Base-by-base conservation (phyloP, 2,888 invertebrate genomes). In the Drosophila maculinotata region DNA sequence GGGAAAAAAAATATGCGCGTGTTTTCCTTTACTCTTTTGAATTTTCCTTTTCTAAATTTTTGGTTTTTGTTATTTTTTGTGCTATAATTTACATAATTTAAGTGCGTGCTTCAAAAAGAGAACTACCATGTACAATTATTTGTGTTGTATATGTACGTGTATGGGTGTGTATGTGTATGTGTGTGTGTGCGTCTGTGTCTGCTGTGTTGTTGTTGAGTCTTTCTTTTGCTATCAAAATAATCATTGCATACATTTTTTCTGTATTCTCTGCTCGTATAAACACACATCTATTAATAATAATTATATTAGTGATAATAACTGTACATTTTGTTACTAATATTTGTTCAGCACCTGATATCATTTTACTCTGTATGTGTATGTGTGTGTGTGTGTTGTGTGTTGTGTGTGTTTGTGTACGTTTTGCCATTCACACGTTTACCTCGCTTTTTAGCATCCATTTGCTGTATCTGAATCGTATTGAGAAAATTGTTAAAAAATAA, bases 391-490 rank as follows among this genome's bases (percentile, higher is more conserved):
- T 59, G 23, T 31, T 49, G 30, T 48, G 42, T 60, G 45, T 31
- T 45, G 17, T 47, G 15, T 53, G 42, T 38, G 49, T 69, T 42
- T 56, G 14, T 64, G 56, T 52, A 56, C 59, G 20, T 45, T 54
- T 63, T 57, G 35, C 42, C 69, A 59, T 78, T 77, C 58, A 74
- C 58, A 63, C 58, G 60, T 58, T 63, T 60, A 59, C 39, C 51
- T 54, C 57, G 66, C 71, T 76, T 56, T 49, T 57, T 60, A 64
- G 62, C 67, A 71, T 58, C 45, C 52, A 56, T 58, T 36, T 65
- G 64, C 64, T 26, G 59, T 71, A 59, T 75, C 60, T 66, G 45
- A 60, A 68, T 53, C 53, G 57, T 38, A 53, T 58, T 45, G 65
- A 64, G 52, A 75, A 42, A 31, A 41, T 36, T 49, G 23, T 9